A percentile compares a stretch with the other conserved stretches of the same genome.
Evolutionary conservation across 35 echinoderm and acorn worm genomes (phyloP).

Genomic region (Apostichopus californicus): DNA sequence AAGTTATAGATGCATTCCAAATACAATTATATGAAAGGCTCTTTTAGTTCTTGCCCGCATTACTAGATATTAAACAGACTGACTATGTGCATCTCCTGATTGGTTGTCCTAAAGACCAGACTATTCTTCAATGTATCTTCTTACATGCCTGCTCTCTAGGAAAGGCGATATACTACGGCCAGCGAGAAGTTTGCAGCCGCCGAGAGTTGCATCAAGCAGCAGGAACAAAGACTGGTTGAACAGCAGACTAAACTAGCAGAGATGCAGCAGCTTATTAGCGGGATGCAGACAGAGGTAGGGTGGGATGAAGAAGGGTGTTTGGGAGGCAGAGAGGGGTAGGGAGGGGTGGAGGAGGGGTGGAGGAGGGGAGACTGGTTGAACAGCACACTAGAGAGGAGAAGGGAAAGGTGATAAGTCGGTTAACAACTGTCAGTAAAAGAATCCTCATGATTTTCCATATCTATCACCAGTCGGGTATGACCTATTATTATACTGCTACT

Average conservation of each 20-base stretch:
- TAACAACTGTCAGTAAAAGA: too few species aligned
- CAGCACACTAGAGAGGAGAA: constrained; percentile 77
- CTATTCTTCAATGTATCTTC: not conserved
- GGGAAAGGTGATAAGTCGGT: too few species aligned
- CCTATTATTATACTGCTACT: too few species aligned
- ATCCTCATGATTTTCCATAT: too few species aligned
- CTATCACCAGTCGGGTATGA: too few species aligned
- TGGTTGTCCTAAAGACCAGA: not conserved
- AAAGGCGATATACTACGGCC: not conserved
- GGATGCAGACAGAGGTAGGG: constrained; percentile 43
- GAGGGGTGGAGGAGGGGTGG: too few species aligned
- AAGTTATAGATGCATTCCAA: too few species aligned
- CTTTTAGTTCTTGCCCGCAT: too few species aligned
- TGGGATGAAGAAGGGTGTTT: not conserved
- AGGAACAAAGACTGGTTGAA: constrained; percentile 66
- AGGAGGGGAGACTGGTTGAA: not conserved
- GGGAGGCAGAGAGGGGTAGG: too few species aligned
- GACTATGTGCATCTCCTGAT: too few species aligned
- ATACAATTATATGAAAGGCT: too few species aligned
- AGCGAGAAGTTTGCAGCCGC: constrained; percentile 16
- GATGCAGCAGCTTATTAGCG: constrained; percentile 31
- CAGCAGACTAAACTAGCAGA: constrained; percentile 82
- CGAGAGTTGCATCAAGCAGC: constrained; percentile 44
- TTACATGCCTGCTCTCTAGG: not conserved
- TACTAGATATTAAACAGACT: too few species aligned